Percentiles rank a stretch among this genome's conserved stretches.
Evolutionary conservation across 2,797 vertebrate species (phyloP).

Genomic region (Schizopygopsis pylzovi): DNA sequence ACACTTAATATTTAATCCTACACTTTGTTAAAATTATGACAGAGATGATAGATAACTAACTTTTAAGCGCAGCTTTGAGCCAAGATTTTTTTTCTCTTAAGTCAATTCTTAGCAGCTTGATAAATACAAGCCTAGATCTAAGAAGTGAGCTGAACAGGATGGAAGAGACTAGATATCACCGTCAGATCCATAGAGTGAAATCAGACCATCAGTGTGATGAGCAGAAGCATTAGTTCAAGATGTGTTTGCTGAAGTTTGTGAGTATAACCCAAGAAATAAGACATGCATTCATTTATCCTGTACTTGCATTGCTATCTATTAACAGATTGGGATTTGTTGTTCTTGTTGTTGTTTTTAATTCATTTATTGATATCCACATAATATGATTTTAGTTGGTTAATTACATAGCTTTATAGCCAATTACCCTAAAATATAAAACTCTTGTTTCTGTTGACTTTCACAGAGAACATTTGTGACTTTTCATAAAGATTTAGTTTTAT

Average conservation of each 20-base stretch:
- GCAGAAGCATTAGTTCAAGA: not conserved
- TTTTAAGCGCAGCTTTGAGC: too few relatives aligned
- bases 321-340: not conserved
- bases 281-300: not conserved
- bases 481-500: not conserved
- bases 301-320: not conserved
- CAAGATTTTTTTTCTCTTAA: too few relatives aligned
- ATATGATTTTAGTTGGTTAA: not conserved
- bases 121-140: too few relatives aligned
- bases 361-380: not conserved
- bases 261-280: not conserved
- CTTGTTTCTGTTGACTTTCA: not conserved
- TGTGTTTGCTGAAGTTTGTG: not conserved
- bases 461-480: not conserved
- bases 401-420: not conserved
- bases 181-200: not conserved
- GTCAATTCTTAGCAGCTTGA: too few relatives aligned
- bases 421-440: not conserved
- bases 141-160: not conserved
- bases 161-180: not conserved
- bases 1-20: too few relatives aligned
- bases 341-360: not conserved
- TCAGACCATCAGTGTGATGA: not conserved
- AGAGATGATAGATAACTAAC: too few relatives aligned
- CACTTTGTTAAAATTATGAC: too few relatives aligned